phyloP scores from a whole-genome alignment of 2,113 vertebrate species.

The Hippocampus mohnikei region DNA sequence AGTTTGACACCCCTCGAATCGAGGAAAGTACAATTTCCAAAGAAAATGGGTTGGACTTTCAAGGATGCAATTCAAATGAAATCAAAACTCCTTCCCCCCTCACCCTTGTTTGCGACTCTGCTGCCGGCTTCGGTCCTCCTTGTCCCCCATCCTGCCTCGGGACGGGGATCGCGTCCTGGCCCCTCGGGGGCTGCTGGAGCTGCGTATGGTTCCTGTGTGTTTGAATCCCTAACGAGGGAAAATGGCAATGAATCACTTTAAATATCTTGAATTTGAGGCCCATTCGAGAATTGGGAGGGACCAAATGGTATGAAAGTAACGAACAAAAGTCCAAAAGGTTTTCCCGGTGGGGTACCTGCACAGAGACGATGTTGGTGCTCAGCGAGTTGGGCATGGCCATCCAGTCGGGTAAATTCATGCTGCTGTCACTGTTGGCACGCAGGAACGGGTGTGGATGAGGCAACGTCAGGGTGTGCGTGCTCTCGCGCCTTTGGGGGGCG shows the following conservation, averaged over 20 bases:
- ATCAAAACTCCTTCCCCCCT: conserved; percentile 19
- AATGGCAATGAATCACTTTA: neutral
- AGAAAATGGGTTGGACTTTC: neutral
- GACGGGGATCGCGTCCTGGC: conserved; percentile 86
- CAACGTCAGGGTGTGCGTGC: conserved; percentile 68
- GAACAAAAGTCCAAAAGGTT: neutral
- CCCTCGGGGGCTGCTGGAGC: conserved; percentile 87
- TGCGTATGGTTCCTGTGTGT: conserved; percentile 82
- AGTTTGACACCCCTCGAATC: too few species aligned
- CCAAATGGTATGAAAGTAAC: too few species aligned
- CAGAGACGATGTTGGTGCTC: conserved; percentile 72
- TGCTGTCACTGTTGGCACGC: conserved; percentile 88
- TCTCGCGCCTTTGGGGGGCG: conserved; percentile 80
- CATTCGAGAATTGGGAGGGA: too few species aligned
- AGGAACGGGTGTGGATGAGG: conserved; percentile 82
- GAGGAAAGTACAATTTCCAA: too few species aligned
- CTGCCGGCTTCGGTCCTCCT: conserved; percentile 79
- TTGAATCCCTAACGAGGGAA: conserved; percentile 71
- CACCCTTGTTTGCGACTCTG: conserved; percentile 81
- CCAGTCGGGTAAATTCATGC: conserved; percentile 88
- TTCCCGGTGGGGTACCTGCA: conserved; percentile 63
- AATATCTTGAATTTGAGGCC: neutral
- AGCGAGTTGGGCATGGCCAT: conserved; percentile 80
- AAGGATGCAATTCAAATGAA: neutral
- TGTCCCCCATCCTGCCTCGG: conserved; percentile 75